These are phyloP conservation scores for Myotis findleyi DNA, from an alignment of 2,797 vertebrate genomes.

Conservation along the genomic window DNA sequence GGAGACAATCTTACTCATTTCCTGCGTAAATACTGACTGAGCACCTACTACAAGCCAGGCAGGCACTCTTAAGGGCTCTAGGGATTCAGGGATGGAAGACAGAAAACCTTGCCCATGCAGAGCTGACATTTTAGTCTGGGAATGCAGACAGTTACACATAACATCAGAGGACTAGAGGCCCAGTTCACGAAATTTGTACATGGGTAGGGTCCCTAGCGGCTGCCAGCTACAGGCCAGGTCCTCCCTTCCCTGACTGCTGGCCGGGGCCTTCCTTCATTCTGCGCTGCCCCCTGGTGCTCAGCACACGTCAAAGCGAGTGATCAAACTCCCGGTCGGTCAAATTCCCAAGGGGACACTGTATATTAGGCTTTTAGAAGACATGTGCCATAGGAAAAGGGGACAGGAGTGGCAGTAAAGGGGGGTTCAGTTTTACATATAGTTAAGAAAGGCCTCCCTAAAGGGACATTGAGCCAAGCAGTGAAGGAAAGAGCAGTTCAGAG, in stretches of 20 bases:
- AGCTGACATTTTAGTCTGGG: background rate
- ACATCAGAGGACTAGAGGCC: background rate
- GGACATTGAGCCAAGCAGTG: background rate
- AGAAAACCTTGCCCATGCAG: background rate
- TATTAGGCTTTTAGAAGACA: background rate
- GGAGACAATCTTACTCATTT: background rate
- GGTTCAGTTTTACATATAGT: background rate
- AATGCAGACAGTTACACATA: background rate
- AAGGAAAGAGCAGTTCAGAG: background rate
- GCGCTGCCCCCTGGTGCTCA: too few species aligned
- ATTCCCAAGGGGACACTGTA: too few species aligned
- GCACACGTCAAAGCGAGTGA: too few species aligned
- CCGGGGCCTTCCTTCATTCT: too few species aligned
- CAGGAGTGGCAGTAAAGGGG: background rate
- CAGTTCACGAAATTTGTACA: too few species aligned
- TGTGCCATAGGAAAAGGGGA: background rate
- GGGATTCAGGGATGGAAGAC: background rate
- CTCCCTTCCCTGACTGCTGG: too few species aligned
- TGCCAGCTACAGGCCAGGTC: too few species aligned
- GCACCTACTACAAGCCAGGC: background rate
- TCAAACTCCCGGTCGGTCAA: too few species aligned
- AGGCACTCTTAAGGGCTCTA: background rate
- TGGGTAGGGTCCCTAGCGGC: too few species aligned
- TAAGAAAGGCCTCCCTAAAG: background rate
- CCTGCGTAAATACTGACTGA: background rate